Base-by-base conservation (phyloP, 1,140 invertebrate genomes). In the Oryctes rhinoceros region DNA sequence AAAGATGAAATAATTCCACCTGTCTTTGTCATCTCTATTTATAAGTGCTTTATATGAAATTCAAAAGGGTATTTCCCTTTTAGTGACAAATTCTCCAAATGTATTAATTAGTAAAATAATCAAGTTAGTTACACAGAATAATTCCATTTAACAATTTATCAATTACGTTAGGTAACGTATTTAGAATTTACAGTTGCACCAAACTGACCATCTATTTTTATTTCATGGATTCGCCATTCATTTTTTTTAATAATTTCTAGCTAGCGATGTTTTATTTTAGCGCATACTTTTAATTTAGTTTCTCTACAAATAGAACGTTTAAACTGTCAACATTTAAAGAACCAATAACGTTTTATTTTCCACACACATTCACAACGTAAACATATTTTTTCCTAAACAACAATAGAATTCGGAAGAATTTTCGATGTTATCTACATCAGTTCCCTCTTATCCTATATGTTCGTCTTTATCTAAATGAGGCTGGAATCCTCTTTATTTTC, bases 381-480 rank as follows among this genome's bases (percentile, higher is more conserved):
- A 71, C 35, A 71, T 71, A 35, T 71, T 71, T 71, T 71, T 71
- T 71, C 24, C 35, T 71, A 71, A 30, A 37, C 65, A 71, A 71
- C 10, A 18, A 24, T 37, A 30, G 24, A 71, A 37, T 24, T 11
- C 65, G 18, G 35, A 71, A 24, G 20, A 71, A 71, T 71, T 71
- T 30, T 24, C 65, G 9, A 71, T 71, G 65, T 37, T 71, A 71
- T 71, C 65, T 71, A 20, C 15, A n/a, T 62, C 53, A 18, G 53
- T 11, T 62, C 53, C 53, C 24, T 35, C 20, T 15, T 71, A 71
- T 37, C 13, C 65, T 4, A 30, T 76, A 35, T 74, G 67, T 24
- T 20, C 35, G 37, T 76, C 75, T 20, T 76, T 76, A 44, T 76
- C 75, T 76, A 44, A 47, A 48, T 76, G 75, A 76, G 47, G 75